Conservation (phyloP, 2,113 vertebrate species). For the Hemicordylus capensis region DNA sequence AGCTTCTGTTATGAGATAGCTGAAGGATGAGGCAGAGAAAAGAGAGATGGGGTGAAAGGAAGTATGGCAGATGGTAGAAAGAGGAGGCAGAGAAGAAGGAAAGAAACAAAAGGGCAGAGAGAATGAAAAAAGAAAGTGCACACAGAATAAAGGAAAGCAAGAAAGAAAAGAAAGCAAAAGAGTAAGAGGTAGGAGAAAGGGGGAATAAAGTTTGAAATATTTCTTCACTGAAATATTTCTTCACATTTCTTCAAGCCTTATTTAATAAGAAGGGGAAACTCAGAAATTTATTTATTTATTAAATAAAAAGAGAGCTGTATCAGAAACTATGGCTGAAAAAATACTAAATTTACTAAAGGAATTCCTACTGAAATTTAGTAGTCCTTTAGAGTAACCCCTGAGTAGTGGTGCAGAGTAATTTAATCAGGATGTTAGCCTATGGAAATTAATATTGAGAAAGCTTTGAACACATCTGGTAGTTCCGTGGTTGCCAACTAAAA, state of each 20-base stretch:
- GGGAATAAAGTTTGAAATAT: not conserved
- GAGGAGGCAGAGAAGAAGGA: not conserved
- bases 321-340: not conserved
- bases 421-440: no score
- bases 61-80: not conserved
- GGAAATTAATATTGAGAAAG: not conserved
- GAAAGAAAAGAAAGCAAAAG: not conserved
- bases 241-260: no score
- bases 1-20: constrained; percentile 63
- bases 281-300: not conserved
- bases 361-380: no score
- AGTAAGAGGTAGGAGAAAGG: not conserved
- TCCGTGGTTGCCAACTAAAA: not conserved
- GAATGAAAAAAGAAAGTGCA: constrained; percentile 53
- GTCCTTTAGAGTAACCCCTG: no score
- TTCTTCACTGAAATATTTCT: not conserved
- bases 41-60: constrained; percentile 48
- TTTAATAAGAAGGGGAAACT: not conserved
- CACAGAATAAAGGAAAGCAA: not conserved
- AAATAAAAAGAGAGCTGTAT: not conserved
- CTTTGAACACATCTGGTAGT: not conserved
- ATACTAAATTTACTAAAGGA: no score
- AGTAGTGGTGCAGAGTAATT: no score
- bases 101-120: constrained; percentile 2
- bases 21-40: constrained; percentile 55